Base-by-base conservation (phyloP, 2,888 invertebrate genomes). In the Notocelia uddmanniana region DNA sequence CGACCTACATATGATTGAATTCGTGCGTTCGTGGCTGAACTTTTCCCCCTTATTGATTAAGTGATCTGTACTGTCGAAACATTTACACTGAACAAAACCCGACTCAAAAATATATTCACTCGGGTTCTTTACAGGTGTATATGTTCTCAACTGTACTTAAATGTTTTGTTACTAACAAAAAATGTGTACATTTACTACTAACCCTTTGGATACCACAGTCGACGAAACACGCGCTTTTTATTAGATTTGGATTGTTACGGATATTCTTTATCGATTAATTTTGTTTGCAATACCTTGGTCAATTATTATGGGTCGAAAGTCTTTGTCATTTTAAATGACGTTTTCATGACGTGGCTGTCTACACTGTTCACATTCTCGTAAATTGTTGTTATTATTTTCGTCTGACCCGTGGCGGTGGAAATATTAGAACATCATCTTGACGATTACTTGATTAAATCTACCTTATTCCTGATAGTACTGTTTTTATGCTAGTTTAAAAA, bases 181-280 rank as follows among this genome's bases (percentile, higher is more conserved):
- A 18, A 23, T n/a, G 23, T 21, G n/a, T 34, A 34, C 34, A 10
- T 5, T 54, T 54, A 11, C 0, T 15, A 18, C 11, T 34, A 5
- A 54, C 64, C 54, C 64, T 64, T 64, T 64, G 64, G 34, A n/a
- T n/a, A 19, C 52, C 54, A 52, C 37, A 64, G 64, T 64, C 54
- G 64, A 34, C 2, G 10, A 31, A 18, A 11, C 5, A 57, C 18
- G 19, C 19, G 50, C 19, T 8, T 19, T 11, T 19, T 8, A 18
- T 48, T 15, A 3, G 2, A 8, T 45, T n/a, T 3, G 6, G 15
- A 15, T 41, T 41, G 41, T 41, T 6, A 41, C 41, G 15, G 41
- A 45, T 15, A 31, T 31, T 31, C 3, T 6, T 31, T 31, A 31
- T 31, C 5, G 26, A 26, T 26, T 31, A 31, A 31, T 5, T 31